Percentiles rank a stretch among this genome's conserved stretches.
Conservation (phyloP, 2,797 vertebrate genomes). For the Gymnothorax javanicus region DNA sequence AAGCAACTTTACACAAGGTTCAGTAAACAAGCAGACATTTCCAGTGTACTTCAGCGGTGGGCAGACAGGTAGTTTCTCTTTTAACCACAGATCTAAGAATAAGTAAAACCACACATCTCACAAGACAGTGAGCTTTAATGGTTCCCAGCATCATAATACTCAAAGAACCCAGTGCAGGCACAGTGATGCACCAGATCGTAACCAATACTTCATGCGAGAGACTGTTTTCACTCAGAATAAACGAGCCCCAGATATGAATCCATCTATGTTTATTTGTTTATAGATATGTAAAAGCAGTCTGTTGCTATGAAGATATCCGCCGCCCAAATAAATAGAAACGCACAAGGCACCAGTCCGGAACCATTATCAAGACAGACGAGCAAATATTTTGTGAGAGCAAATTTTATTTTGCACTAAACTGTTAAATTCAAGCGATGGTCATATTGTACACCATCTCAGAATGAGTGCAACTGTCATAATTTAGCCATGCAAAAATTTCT, state of each 20-base stretch:
- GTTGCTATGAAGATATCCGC: not conserved
- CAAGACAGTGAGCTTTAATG: not conserved
- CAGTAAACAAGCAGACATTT: not conserved
- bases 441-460: not conserved
- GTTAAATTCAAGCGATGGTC: not conserved
- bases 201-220: not conserved
- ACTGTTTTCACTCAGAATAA: not conserved
- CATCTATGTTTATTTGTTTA: not conserved
- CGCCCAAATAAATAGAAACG: not conserved
- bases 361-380: not conserved
- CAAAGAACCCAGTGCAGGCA: not conserved
- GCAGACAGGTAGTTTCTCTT: not conserved
- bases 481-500: conserved; percentile 74
- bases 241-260: not conserved
- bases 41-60: not conserved
- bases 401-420: not conserved
- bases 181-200: not conserved
- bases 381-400: not conserved
- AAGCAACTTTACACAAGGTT: not conserved
- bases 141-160: not conserved
- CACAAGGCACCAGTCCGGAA: not conserved
- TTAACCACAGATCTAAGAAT: not conserved
- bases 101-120: not conserved
- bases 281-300: too few relatives aligned
- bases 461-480: not conserved